phyloP scores from a whole-genome alignment of 1,140 invertebrate genomes.

The Hycleus cichorii region DNA sequence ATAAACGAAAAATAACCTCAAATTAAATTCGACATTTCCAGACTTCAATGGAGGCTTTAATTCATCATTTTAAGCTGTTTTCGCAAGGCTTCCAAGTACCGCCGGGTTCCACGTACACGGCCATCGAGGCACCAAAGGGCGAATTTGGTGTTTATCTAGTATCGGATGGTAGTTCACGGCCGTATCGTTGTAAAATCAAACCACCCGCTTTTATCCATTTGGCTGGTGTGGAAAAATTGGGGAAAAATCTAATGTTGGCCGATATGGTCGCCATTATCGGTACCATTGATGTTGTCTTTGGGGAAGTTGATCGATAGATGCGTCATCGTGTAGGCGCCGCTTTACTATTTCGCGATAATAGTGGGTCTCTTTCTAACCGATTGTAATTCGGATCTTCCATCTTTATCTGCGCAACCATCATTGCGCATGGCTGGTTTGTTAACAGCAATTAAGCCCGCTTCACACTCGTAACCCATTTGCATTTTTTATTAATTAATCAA shows the following conservation, averaged over 20 bases:
- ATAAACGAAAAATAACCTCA: no score
- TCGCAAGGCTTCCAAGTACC: constrained; percentile 76
- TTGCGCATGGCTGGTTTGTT: no score
- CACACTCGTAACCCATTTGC: no score
- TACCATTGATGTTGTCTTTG: constrained; percentile 36
- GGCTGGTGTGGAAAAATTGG: constrained; percentile 53
- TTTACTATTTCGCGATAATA: no score
- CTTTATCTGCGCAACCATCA: no score
- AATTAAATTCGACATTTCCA: no score
- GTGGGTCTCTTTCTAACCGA: no score
- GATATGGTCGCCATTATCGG: constrained; percentile 77
- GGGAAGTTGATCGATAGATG: constrained; percentile 30
- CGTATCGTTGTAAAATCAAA: constrained; percentile 75
- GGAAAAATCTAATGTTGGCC: constrained; percentile 57
- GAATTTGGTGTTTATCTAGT: constrained; percentile 85
- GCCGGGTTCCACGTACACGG: constrained; percentile 71
- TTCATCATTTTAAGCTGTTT: constrained; percentile 83
- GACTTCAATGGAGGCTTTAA: constrained; percentile 77
- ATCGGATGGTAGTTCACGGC: constrained; percentile 71
- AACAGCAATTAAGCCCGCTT: no score
- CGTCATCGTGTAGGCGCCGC: no score
- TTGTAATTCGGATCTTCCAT: no score
- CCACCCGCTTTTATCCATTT: constrained; percentile 70
- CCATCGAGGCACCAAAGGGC: constrained; percentile 76
- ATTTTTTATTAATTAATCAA: no score